A percentile compares a stretch with the other conserved stretches of the same genome.
Conservation (phyloP, 2,888 invertebrate species). For the Pachymerium ferrugineum region DNA sequence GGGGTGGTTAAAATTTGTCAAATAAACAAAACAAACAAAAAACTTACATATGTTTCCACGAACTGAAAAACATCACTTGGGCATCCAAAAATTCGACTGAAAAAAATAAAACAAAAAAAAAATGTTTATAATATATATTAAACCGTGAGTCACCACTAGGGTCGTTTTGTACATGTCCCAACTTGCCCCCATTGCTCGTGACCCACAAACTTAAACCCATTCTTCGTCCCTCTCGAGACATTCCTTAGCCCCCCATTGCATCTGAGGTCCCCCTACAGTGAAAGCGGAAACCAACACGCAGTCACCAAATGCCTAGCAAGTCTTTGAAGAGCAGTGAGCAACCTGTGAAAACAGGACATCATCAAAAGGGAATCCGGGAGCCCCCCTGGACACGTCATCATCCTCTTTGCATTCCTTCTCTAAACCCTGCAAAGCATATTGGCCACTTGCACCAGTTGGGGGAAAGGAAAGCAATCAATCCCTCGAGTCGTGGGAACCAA, state of each 20-base stretch:
- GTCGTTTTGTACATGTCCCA: conserved; percentile 15
- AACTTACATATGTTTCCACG: background rate
- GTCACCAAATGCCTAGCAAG: background rate
- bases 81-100: background rate
- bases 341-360: conserved; percentile 24
- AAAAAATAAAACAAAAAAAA: background rate
- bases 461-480: background rate
- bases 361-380: background rate
- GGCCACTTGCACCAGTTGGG: background rate
- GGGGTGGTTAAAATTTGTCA: too few relatives aligned
- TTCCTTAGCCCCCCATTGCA: conserved; percentile 1
- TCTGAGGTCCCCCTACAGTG: background rate
- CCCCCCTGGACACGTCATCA: conserved; percentile 7
- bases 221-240: background rate
- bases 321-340: conserved; percentile 7
- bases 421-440: background rate
- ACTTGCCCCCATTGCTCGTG: background rate
- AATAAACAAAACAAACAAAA: background rate
- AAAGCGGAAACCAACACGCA: conserved; percentile 16
- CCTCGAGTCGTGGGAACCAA: conserved; percentile 10
- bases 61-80: background rate
- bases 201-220: conserved; percentile 7
- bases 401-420: background rate
- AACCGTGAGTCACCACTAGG: too few relatives aligned
- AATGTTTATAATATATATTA: background rate